Evolutionary conservation across 2,113 vertebrate species (phyloP).

Genomic region (Piliocolobus tephrosceles): DNA sequence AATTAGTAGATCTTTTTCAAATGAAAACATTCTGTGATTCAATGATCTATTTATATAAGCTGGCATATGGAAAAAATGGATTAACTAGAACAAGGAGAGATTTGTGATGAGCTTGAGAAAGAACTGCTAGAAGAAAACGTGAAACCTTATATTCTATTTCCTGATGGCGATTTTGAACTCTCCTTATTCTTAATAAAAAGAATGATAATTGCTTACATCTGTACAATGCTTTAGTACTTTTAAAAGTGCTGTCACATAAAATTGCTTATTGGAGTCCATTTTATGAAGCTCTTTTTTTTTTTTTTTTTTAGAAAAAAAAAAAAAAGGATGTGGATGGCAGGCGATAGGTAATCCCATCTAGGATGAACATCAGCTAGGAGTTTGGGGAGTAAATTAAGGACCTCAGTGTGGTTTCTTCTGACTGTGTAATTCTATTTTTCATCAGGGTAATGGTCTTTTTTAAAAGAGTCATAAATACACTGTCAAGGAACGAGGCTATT

Average conservation of each 20-base stretch:
- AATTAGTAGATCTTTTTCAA: background rate
- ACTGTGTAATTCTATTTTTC: constrained; percentile 17
- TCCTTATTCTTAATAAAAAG: constrained; percentile 18
- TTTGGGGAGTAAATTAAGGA: background rate
- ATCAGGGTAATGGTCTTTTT: background rate
- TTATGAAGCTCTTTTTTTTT: background rate
- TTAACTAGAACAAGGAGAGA: background rate
- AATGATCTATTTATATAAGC: background rate
- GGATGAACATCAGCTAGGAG: background rate
- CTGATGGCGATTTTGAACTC: background rate
- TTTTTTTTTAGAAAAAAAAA: background rate
- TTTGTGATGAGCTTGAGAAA: background rate
- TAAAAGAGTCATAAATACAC: background rate
- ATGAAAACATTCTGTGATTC: background rate
- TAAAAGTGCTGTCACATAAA: constrained; percentile 1
- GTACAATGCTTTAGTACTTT: background rate
- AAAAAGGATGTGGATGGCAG: background rate
- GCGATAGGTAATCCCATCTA: background rate
- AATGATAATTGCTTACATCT: background rate
- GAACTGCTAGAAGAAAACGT: background rate
- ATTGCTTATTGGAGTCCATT: background rate
- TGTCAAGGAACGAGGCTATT: background rate
- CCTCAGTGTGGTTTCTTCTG: background rate
- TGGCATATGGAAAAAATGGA: background rate
- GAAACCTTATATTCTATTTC: background rate